Evolutionary conservation across 2,888 invertebrate genomes (phyloP), one percentile per base, ranked within the genome.

Genomic region (Sphinx pinastri): DNA sequence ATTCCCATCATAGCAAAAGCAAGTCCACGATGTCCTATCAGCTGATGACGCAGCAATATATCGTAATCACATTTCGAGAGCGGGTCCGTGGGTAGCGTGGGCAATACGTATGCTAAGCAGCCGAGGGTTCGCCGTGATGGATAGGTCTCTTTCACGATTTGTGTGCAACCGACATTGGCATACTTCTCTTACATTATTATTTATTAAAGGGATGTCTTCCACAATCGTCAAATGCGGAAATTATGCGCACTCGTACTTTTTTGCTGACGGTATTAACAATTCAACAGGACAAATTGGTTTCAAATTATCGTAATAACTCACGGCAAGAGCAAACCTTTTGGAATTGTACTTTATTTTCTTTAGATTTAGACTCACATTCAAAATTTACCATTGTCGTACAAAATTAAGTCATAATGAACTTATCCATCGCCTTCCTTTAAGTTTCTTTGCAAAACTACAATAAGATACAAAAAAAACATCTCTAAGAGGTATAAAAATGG

Each of bases 91-190:
- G 69, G 71, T 84, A 81, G 77, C 81, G 83, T 79, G 74, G 87
- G 88, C 84, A 83, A 88, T 91, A 84, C 87, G 84, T 89, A 91
- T 91, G 91, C 86, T 85, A 91, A 91, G 74, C 81, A 81, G 82
- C 75, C 71, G 60, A 79, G 87, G 85, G 83, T 79, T 79, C 81
- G 73, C 72, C 74, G 79, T 84, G 88, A 88, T 83, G 81, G 85
- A 88, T 87, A 81, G 79, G 73, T 76, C 77, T 74, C 76, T 77
- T 76, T 76, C 77, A 81, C 75, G 81, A 85, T 84, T 84, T 82
- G 79, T 78, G 75, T 72, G 74, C 74, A 70, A 73, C 72, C 75
- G 74, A 72, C 76, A 74, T 72, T 75, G 74, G 76, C 73, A 74
- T 75, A 74, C 38, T 25, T 25, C 25, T 25, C 25, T 74, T 78